These are phyloP conservation scores for Ceyx margarethae DNA, from an alignment of 2,113 vertebrate genomes.

Conservation along the genomic window DNA sequence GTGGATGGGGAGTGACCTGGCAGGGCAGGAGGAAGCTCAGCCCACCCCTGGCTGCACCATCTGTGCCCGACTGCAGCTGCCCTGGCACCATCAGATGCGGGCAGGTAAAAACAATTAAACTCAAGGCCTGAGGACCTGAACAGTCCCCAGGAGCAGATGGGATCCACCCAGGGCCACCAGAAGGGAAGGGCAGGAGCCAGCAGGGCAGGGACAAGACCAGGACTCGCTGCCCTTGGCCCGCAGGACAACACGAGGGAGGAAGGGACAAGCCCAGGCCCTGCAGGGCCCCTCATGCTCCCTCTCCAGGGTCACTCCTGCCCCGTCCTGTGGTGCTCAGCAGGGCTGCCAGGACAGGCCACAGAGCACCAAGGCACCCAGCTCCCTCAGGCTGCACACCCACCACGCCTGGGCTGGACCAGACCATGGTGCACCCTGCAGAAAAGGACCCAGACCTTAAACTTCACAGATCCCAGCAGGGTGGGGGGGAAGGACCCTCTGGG, in stretches of 20 bases:
- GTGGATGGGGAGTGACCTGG: neutral
- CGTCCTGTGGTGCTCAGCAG: accelerated
- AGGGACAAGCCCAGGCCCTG: neutral
- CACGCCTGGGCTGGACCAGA: neutral
- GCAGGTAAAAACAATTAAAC: slow-evolving; percentile 8
- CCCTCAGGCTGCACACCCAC: neutral
- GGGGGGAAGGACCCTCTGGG: too few relatives aligned
- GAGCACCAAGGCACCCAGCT: neutral
- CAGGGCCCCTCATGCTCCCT: neutral
- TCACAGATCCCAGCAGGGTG: too few relatives aligned
- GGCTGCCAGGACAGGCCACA: neutral
- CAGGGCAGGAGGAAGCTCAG: neutral
- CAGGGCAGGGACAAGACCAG: neutral
- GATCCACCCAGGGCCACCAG: neutral
- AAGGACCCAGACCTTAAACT: too few relatives aligned
- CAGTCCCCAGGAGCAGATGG: slow-evolving; percentile 34
- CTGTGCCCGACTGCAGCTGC: neutral
- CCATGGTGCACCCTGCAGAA: neutral
- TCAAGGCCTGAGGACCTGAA: neutral
- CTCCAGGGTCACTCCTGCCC: neutral
- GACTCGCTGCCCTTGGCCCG: neutral
- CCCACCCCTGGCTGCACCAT: neutral
- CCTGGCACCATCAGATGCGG: neutral
- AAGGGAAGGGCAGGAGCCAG: neutral
- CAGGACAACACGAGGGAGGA: neutral